Base-by-base conservation (phyloP, 2,888 invertebrate species). In the Calliphora vomitoria region DNA sequence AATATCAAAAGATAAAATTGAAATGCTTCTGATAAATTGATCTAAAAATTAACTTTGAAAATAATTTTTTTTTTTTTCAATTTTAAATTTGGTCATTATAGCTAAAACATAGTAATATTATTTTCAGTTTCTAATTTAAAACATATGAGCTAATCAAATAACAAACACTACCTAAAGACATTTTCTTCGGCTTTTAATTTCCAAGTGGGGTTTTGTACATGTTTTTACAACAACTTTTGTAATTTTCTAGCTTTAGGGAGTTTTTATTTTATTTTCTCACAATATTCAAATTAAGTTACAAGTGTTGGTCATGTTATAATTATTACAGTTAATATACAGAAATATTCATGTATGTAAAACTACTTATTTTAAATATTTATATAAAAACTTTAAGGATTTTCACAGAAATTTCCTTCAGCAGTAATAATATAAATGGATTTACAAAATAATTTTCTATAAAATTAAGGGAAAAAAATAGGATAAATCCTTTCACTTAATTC, bases 281-380 rank as follows among this genome's bases (percentile, higher is more conserved):
- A 80, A 80, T 76, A 78, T 78, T 74, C 58, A 74, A 80, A 85
- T 80, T 50, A 68, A 80, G 20, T 80, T 75, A 74, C 68, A 79
- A 80, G 74, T 75, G 74, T 74, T 80, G 79, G 79, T 41, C 50
- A 85, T 74, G 20, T 50, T 75, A 60, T 85, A 74, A 80, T 85
- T 85, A 74, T 74, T 60, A 18, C 68, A 79, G 31, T 83, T 78
- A 71, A 83, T 78, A 83, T 20, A 53, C 47, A 62, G 35, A 55
- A 60, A 58, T 41, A 62, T 25, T 62, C 53, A 62, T 69, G 35
- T 35, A 47, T 69, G 35, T 18, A 35, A 55, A 75, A 68, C 75
- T 75, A 82, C 25, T 25, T 25, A 25, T 25, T 75, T 82, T 75
- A 75, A 82, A 78, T 78, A 72, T 83, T 83, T 83, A 82, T 72